Evolutionary conservation across 1,140 invertebrate genomes (phyloP).

Genomic region (Drosophila pallidifrons): DNA sequence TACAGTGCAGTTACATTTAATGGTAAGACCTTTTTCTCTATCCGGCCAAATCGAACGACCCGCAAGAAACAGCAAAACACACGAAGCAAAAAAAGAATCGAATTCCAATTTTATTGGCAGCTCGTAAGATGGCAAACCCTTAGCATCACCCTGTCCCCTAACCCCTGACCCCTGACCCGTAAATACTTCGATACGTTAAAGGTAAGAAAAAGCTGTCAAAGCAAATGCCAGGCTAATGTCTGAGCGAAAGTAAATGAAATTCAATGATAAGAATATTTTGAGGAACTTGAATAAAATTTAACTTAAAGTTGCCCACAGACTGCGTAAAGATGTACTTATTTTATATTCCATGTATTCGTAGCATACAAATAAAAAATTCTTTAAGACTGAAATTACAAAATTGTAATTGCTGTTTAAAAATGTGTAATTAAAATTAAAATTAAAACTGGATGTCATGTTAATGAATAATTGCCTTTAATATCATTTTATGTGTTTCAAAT

Average conservation of each 20-base stretch:
- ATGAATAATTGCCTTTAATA: too few species aligned
- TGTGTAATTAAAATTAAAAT: too few species aligned
- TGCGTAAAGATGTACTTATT: neutral
- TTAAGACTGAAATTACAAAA: too few species aligned
- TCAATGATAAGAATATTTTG: slow-evolving; percentile 26
- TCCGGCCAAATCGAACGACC: slow-evolving; percentile 11
- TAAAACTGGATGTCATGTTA: too few species aligned
- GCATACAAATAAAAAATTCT: too few species aligned
- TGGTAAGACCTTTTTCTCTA: slow-evolving; percentile 70
- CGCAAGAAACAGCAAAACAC: neutral
- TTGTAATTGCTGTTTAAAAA: too few species aligned
- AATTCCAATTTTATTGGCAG: slow-evolving; percentile 55
- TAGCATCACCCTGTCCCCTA: neutral
- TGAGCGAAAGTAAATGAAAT: slow-evolving; percentile 23
- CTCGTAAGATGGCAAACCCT: slow-evolving; percentile 31
- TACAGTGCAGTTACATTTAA: slow-evolving; percentile 84
- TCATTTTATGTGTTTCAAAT: too few species aligned
- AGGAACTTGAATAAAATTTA: neutral
- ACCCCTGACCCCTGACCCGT: neutral
- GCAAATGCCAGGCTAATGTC: slow-evolving; percentile 21
- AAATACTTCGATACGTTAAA: neutral
- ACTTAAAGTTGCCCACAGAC: neutral
- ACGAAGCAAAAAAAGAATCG: slow-evolving; percentile 27
- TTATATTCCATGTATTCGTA: neutral
- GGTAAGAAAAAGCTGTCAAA: slow-evolving; percentile 5